phyloP scores from a whole-genome alignment of 2,888 invertebrate genomes.

The Drosophila rubida region DNA sequence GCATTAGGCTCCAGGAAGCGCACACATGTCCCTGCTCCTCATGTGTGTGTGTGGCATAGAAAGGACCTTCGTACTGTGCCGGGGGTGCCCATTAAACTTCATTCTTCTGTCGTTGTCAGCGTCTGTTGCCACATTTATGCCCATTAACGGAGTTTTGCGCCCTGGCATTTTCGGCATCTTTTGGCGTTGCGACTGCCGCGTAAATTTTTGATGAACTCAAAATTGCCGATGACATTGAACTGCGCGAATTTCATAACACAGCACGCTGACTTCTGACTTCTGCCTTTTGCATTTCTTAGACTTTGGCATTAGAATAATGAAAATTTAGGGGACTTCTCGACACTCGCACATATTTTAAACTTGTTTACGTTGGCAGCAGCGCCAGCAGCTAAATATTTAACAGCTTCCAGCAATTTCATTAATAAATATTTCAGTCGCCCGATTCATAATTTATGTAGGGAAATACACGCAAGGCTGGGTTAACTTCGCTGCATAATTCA shows the following conservation, averaged over 20 bases:
- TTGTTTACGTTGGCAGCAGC: conserved; percentile 34
- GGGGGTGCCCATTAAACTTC: conserved; percentile 55
- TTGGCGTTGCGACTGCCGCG: conserved; percentile 34
- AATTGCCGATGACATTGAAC: conserved; percentile 71
- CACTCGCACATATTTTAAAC: conserved; percentile 29
- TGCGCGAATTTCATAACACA: conserved; percentile 50
- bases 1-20: conserved; percentile 32
- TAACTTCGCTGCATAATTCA: conserved; percentile 28
- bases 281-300: not conserved
- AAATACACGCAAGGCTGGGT: conserved; percentile 10
- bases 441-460: conserved; percentile 49
- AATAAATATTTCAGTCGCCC: conserved; percentile 60
- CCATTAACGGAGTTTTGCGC: conserved; percentile 68
- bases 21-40: conserved; percentile 14
- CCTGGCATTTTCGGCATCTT: conserved; percentile 54
- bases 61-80: conserved; percentile 23
- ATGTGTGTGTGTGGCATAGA: not conserved
- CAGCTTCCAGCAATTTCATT: conserved; percentile 66
- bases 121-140: conserved; percentile 66
- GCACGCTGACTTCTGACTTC: not conserved
- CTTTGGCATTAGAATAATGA: conserved; percentile 33
- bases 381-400: conserved; percentile 59
- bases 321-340: conserved; percentile 33
- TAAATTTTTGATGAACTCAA: conserved; percentile 74
- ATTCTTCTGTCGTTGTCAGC: conserved; percentile 62